Base-by-base conservation (phyloP, 2,797 vertebrate genomes). In the Acipenser oxyrinchus region DNA sequence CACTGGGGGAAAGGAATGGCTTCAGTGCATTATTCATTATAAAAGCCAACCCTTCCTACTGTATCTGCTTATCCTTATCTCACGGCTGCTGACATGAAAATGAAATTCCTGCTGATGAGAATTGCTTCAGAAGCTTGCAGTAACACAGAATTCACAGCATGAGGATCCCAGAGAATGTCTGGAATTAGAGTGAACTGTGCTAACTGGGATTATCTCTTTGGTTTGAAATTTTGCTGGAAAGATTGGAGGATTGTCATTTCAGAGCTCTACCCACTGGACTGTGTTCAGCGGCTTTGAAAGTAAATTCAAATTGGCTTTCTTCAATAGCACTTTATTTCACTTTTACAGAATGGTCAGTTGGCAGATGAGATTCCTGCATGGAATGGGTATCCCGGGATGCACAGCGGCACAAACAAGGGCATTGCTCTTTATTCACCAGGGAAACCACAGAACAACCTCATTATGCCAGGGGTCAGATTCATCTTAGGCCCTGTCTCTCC, bases 201-300 rank as follows among this genome's bases (percentile, higher is more conserved):
- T 79, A 84, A 84, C 75, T 78, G 70, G 72, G 72, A 78, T 79
- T 78, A 77, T 81, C 76, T 83, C 78, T 83, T 84, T 74, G 83
- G 75, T 82, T 77, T 78, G 80, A 73, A 2, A 63, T 1, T 8
- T 74, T 69, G 60, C 75, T 78, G 72, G 77, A 80, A 73, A 63
- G 66, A 83, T 69, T 82, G 69, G 66, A 70, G 71, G 73, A 83
- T 79, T 81, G 76, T 81, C 80, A 79, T 76, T 75, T 73, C 75
- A 81, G 68, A 76, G 63, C 70, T 71, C 81, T 79, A 76, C 79
- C 76, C 71, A 66, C 68, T 75, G 71, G 78, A 69, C 65, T 71
- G 76, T 62, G 63, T 62, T 79, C 76, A 73, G 64, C 67, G 68
- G 69, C 71, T 75, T 77, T 73, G 77, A 51, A 52, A 67, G 58